These are phyloP conservation scores for Pterostichus niger DNA, from an alignment of 2,888 invertebrate genomes.

Conservation along the genomic window DNA sequence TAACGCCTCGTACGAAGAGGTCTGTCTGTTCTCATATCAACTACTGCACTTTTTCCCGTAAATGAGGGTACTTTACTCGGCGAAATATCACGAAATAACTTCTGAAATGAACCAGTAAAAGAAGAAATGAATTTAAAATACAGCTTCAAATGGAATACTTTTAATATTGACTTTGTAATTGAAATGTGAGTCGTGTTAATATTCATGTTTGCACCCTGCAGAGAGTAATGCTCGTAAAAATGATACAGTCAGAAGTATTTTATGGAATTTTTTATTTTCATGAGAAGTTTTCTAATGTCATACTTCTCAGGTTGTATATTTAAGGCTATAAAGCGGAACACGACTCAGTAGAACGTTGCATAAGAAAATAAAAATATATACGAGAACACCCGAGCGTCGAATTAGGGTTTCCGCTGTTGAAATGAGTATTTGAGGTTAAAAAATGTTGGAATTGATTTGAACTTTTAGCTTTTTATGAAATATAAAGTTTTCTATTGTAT, in stretches of 20 bases:
- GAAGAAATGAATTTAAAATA: conserved; percentile 11
- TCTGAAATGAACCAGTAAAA: conserved; percentile 6
- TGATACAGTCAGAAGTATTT: conserved; percentile 61
- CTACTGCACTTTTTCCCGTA: neutral
- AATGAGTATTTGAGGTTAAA: no score
- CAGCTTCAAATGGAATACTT: neutral
- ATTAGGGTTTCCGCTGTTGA: neutral
- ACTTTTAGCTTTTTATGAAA: conserved; percentile 9
- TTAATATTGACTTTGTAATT: conserved; percentile 50
- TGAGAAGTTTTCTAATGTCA: conserved; percentile 63
- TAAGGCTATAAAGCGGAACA: conserved; percentile 60
- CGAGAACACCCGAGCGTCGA: conserved; percentile 20
- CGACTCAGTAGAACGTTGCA: conserved; percentile 31
- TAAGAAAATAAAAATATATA: conserved; percentile 49
- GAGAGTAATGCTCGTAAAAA: conserved; percentile 56
- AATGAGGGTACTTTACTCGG: conserved; percentile 10
- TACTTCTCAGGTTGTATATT: conserved; percentile 63
- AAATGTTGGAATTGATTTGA: conserved; percentile 2
- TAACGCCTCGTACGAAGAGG: neutral
- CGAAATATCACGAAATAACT: neutral
- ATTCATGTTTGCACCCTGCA: conserved; percentile 15
- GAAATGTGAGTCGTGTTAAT: conserved; percentile 42
- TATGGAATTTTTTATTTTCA: conserved; percentile 60
- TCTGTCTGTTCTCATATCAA: conserved; percentile 16
- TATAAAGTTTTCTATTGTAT: conserved; percentile 13